Base-by-base conservation (phyloP, 23 tunicate genomes). In the Aplidium turbinatum region DNA sequence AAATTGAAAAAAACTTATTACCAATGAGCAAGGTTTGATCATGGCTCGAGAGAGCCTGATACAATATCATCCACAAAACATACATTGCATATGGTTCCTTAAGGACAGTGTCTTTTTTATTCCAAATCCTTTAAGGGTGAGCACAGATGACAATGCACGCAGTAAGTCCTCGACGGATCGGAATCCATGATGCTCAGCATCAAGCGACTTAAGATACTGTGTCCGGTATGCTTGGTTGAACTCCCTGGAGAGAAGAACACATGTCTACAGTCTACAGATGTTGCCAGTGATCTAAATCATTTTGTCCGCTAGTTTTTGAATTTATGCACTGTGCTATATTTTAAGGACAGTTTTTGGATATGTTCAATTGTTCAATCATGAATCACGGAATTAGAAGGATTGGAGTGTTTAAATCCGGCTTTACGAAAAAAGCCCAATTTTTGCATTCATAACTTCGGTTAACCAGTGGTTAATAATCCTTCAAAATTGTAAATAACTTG, bases 31-130 rank as follows among this genome's bases (percentile, higher is more conserved):
- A n/a, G n/a, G n/a, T n/a, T n/a, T n/a, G n/a, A n/a, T n/a, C n/a
- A n/a, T n/a, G n/a, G n/a, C n/a, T n/a, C n/a, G n/a, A n/a, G n/a
- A n/a, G n/a, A n/a, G n/a, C n/a, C n/a, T n/a, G n/a, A n/a, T n/a
- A n/a, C n/a, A n/a, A n/a, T n/a, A n/a, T n/a, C n/a, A n/a, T n/a
- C n/a, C n/a, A n/a, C n/a, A n/a, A n/a, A n/a, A n/a, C n/a, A n/a
- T 48, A 79, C 86, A 68, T 46, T 80, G 82, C 85, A 87, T 87
- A 34, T 87, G 94, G 63, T 87, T 75, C 24, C 94, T 77, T 26
- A 87, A 58, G 18, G 67, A 52, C 48, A 87, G 2, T 2, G 77
- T 80, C 38, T 78, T 78, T 64, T 87, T 87, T 9, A 78, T 70
- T 26, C 94, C 94, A 40, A 79, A 87, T 19, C 94, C 94, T 45